Percentiles rank a stretch among this genome's conserved stretches.
These are phyloP conservation scores for Ceyx melanurus DNA, from an alignment of 2,113 vertebrate species.

Conservation along the genomic window DNA sequence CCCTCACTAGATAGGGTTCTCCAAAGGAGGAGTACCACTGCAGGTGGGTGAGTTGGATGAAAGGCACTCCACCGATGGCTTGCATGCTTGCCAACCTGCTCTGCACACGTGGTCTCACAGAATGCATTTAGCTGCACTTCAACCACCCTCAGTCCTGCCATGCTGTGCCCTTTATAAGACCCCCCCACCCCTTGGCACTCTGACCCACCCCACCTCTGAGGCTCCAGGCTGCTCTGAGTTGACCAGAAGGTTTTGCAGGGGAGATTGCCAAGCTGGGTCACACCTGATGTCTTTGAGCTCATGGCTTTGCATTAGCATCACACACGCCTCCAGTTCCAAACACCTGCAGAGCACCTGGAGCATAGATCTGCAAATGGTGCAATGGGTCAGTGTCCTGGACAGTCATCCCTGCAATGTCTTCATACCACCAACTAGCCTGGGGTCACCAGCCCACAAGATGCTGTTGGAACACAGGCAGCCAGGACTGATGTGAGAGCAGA, in stretches of 20 bases:
- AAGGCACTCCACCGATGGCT: fast-evolving
- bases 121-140: not conserved
- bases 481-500: not conserved
- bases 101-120: fast-evolving
- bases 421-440: not conserved
- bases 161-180: fast-evolving
- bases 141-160: fast-evolving
- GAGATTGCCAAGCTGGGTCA: fast-evolving
- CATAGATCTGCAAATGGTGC: fast-evolving
- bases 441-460: not conserved
- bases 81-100: not conserved
- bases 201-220: fast-evolving
- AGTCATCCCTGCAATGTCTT: fast-evolving
- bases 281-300: not conserved
- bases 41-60: fast-evolving
- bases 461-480: not conserved
- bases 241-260: not conserved
- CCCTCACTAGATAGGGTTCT: not conserved
- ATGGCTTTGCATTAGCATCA: not conserved
- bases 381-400: not conserved
- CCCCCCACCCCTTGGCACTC: too few species aligned
- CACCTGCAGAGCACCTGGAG: not conserved
- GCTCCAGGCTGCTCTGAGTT: fast-evolving
- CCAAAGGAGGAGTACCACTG: not conserved
- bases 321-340: not conserved